Base-by-base conservation (phyloP, 1,140 invertebrate species). In the Drosophila orena region DNA sequence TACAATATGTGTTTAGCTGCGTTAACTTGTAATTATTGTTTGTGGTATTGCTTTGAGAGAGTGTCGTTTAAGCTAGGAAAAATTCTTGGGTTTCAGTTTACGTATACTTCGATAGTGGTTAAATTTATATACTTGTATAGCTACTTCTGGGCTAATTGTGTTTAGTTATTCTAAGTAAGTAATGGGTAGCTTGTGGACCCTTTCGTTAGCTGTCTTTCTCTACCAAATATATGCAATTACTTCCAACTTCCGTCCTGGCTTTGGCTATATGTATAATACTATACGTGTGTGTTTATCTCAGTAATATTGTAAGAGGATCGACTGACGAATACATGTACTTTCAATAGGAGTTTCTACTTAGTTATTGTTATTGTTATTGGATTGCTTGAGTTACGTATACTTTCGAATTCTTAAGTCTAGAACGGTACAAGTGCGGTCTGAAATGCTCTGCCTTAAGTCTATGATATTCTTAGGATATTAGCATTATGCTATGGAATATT, bases 381-480 rank as follows among this genome's bases (percentile, higher is more conserved):
- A 56, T 58, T 78, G 75, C 76, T 22, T 54, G 53, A 27, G 47
- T 69, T 75, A 75, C 62, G 58, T 80, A 75, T 70, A 79, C 71
- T n/a, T 58, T 55, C 40, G 30, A 15, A 30, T 59, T 15, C 73
- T 77, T 68, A 77, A 20, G 42, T 76, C 61, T 68, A 58, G n/a
- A 52, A 53, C 83, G 83, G 83, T 88, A 88, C 83, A 88, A 88
- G 83, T 88, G 83, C 81, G 54, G 0, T 42, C 22, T 50, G 79
- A 88, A 86, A 78, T 88, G 84, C 84, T 88, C 84, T 88, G 84
- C 84, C 81, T 89, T 88, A 88, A 68, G 15, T 73, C 53, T 80
- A 69, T 20, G 24, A 53, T 74, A 37, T 53, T 59, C 3, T 59
- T 47, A 60, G 2, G 24, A 49, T 62, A 50, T 17, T 56, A 20